Evolutionary conservation across 2,888 invertebrate species (phyloP).

Genomic region (Tenodera sinensis): DNA sequence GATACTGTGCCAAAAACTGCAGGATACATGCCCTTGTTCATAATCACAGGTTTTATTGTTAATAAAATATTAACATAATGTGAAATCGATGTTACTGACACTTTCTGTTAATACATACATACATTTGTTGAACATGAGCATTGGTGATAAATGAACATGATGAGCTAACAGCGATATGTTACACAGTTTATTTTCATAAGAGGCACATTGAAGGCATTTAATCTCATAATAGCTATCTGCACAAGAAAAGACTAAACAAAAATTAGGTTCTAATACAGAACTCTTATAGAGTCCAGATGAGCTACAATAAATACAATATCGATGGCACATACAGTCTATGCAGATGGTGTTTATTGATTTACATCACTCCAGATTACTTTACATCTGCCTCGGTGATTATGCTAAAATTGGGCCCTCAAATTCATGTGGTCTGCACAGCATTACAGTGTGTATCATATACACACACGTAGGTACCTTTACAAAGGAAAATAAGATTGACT

Average conservation of each 20-base stretch:
- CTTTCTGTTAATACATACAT: background rate
- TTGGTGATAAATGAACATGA: background rate
- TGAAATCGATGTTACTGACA: background rate
- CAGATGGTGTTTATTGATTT: background rate
- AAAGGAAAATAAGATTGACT: background rate
- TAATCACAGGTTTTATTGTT: background rate
- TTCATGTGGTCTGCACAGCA: background rate
- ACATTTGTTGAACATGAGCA: background rate
- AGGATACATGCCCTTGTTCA: background rate
- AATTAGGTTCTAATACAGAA: background rate
- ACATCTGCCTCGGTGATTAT: too few relatives aligned
- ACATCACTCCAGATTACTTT: background rate
- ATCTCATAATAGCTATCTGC: background rate
- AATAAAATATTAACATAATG: background rate
- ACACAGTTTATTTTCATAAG: background rate
- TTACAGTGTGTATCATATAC: background rate
- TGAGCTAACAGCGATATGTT: background rate
- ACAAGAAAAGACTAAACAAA: background rate
- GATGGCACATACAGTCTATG: background rate
- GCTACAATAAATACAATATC: background rate
- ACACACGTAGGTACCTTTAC: background rate
- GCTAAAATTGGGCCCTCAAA: background rate
- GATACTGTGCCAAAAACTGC: background rate
- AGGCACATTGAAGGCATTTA: constrained; percentile 14
- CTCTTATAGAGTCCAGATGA: background rate